These are phyloP conservation scores for Mamestra brassicae DNA, from an alignment of 2,888 invertebrate species.

Conservation along the genomic window DNA sequence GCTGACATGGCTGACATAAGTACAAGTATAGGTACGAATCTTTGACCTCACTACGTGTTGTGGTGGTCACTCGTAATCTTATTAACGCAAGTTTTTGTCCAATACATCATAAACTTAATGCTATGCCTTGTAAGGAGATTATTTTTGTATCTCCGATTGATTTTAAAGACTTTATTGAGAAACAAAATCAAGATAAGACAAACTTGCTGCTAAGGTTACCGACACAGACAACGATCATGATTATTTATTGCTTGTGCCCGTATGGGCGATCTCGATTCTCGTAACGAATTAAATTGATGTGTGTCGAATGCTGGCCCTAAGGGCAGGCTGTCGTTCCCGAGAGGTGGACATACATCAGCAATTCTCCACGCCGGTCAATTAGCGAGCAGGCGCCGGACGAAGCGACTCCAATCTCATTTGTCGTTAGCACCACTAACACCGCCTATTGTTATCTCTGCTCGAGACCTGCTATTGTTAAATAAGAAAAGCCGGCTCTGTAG, in stretches of 20 bases:
- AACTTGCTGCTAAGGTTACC: conserved; percentile 17
- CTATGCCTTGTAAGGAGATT: neutral
- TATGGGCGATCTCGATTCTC: conserved; percentile 75
- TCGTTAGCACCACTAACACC: conserved; percentile 73
- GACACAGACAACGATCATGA: conserved; percentile 18
- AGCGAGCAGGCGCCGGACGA: conserved; percentile 73
- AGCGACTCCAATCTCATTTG: conserved; percentile 75
- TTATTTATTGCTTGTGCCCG: conserved; percentile 51
- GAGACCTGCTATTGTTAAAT: conserved; percentile 72
- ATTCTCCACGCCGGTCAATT: conserved; percentile 87
- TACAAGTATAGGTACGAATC: conserved; percentile 36
- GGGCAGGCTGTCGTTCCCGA: conserved; percentile 73
- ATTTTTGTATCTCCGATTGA: conserved; percentile 9
- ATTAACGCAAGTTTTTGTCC: conserved; percentile 51
- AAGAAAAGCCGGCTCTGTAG: conserved; percentile 59
- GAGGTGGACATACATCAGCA: conserved; percentile 83
- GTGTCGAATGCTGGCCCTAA: conserved; percentile 79
- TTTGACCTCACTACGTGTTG: conserved; percentile 53
- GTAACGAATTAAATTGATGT: conserved; percentile 77
- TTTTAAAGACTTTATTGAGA: conserved; percentile 13
- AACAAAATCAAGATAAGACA: conserved; percentile 41
- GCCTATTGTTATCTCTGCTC: conserved; percentile 73
- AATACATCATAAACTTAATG: conserved; percentile 6
- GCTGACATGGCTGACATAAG: conserved; percentile 51
- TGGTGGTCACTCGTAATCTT: conserved; percentile 48